A percentile compares a stretch with the other conserved stretches of the same genome.
These are phyloP conservation scores for Teleiodes luculella DNA, from an alignment of 2,888 invertebrate species.

Conservation along the genomic window DNA sequence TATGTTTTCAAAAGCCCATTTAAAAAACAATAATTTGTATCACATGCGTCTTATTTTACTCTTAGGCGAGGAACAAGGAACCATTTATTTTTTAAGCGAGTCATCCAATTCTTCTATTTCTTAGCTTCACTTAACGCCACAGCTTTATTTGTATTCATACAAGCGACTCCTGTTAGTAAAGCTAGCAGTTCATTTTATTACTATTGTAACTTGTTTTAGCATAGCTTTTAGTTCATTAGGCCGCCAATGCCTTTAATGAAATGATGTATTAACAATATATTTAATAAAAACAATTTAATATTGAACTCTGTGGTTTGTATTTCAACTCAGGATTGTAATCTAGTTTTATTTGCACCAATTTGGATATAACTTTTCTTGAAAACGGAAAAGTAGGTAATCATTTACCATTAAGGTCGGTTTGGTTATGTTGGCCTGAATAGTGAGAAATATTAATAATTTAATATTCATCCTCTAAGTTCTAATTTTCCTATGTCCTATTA, in stretches of 20 bases:
- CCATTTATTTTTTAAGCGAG: background rate
- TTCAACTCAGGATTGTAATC: too few relatives aligned
- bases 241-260: conserved; percentile 48
- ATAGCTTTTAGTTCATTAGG: conserved; percentile 55
- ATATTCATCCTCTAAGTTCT: too few relatives aligned
- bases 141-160: conserved; percentile 11
- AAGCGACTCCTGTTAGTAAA: conserved; percentile 37
- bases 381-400: too few relatives aligned
- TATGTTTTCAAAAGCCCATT: background rate
- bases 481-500: too few relatives aligned
- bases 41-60: conserved; percentile 8
- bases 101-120: background rate
- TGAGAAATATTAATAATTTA: too few relatives aligned
- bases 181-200: conserved; percentile 44
- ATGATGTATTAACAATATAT: conserved; percentile 56
- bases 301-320: too few relatives aligned
- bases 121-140: conserved; percentile 1
- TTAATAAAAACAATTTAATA: conserved; percentile 35
- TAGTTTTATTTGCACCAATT: too few relatives aligned
- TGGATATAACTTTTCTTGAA: too few relatives aligned
- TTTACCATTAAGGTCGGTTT: too few relatives aligned
- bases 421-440: too few relatives aligned
- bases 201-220: conserved; percentile 31
- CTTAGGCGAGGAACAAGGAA: conserved; percentile 16
- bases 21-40: conserved; percentile 9